Conservation (phyloP, 2,888 invertebrate genomes). For the Crossocerus cetratus region DNA sequence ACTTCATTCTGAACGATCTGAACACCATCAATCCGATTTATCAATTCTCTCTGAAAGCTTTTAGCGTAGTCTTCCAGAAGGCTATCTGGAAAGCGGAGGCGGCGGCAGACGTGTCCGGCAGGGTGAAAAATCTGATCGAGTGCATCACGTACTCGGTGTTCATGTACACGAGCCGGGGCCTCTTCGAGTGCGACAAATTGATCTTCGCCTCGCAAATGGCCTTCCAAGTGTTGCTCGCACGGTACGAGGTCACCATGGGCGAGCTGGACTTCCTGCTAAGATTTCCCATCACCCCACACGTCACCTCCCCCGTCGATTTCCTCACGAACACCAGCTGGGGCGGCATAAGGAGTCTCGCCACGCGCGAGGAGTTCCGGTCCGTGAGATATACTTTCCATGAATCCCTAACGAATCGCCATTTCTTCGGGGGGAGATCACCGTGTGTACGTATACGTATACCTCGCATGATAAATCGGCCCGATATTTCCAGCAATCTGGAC, state of each 20-base stretch:
- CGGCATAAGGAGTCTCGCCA: slow-evolving; percentile 93
- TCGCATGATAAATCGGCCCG: slow-evolving; percentile 9
- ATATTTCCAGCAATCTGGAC: slow-evolving; percentile 86
- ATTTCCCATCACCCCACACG: slow-evolving; percentile 94
- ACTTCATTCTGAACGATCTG: slow-evolving; percentile 96
- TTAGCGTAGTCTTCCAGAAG: slow-evolving; percentile 98
- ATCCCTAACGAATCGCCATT: background rate
- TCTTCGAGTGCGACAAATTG: slow-evolving; percentile 97
- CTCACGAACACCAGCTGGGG: slow-evolving; percentile 96
- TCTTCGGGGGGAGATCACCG: background rate
- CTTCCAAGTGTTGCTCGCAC: slow-evolving; percentile 92
- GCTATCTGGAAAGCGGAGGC: slow-evolving; percentile 94
- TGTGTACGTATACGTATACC: background rate
- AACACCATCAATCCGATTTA: slow-evolving; percentile 98
- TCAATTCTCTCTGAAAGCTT: slow-evolving; percentile 97
- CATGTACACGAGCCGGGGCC: slow-evolving; percentile 94
- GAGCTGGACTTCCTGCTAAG: slow-evolving; percentile 95
- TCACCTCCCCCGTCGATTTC: slow-evolving; percentile 96
- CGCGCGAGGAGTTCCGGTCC: slow-evolving; percentile 91
- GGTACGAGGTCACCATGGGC: slow-evolving; percentile 89
- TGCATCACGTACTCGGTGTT: slow-evolving; percentile 96
- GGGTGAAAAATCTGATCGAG: slow-evolving; percentile 94
- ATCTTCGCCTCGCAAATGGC: slow-evolving; percentile 98
- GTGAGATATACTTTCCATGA: background rate
- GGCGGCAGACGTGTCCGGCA: slow-evolving; percentile 85